phyloP scores from a whole-genome alignment of 1,140 invertebrate species.

The Atopsyche davidsoni region DNA sequence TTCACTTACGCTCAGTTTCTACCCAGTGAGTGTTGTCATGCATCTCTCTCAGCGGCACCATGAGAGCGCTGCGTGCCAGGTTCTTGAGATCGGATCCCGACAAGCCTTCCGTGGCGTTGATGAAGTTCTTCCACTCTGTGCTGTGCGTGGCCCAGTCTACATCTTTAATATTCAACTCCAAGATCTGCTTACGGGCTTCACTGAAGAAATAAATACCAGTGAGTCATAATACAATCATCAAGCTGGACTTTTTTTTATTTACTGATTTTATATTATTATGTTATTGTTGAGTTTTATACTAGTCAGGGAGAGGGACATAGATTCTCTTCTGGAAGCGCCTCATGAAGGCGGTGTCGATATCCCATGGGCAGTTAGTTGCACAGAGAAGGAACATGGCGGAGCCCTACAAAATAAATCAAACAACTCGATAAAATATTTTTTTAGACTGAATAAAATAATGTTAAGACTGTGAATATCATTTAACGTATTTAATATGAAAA shows the following conservation, averaged over 20 bases:
- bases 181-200: constrained; percentile 11
- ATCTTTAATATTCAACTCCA: constrained; percentile 19
- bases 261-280: too few species aligned
- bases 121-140: constrained; percentile 41
- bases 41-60: constrained; percentile 48
- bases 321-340: constrained; percentile 55
- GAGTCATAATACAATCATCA: not conserved
- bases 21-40: constrained; percentile 35
- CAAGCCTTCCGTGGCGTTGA: constrained; percentile 47
- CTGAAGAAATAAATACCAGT: constrained; percentile 30
- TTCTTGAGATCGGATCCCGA: constrained; percentile 54
- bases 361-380: constrained; percentile 63
- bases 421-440: not conserved
- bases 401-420: constrained; percentile 16
- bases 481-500: too few species aligned
- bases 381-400: constrained; percentile 45
- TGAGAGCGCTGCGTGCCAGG: constrained; percentile 46
- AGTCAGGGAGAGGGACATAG: constrained; percentile 53
- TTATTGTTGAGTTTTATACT: too few species aligned
- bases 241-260: constrained; percentile 33
- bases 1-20: constrained; percentile 13
- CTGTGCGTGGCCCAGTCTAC: constrained; percentile 32
- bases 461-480: too few species aligned
- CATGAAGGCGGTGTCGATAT: constrained; percentile 56
- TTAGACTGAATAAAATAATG: not conserved